Evolutionary conservation across 1,140 invertebrate species (phyloP).

Genomic region (Zaprionus taronus): DNA sequence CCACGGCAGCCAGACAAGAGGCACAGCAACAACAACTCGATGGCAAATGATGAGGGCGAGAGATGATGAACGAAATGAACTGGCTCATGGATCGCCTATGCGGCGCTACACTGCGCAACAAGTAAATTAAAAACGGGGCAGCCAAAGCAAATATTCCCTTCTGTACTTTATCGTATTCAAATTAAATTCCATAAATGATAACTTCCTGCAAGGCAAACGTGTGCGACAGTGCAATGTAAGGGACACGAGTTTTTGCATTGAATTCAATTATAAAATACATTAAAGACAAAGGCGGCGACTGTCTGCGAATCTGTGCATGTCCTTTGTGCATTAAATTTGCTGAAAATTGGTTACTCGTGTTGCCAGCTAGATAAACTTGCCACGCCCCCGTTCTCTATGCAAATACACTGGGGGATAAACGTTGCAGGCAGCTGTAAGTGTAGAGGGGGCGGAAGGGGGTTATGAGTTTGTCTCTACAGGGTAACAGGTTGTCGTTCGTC

Average conservation of each 20-base stretch:
- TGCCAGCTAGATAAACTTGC: slow-evolving; percentile 67
- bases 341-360: slow-evolving; percentile 81
- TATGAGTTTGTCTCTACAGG: background rate
- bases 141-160: too few relatives aligned
- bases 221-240: slow-evolving; percentile 42
- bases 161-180: too few relatives aligned
- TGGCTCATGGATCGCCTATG: slow-evolving; percentile 59
- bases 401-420: slow-evolving; percentile 52
- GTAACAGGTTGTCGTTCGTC: slow-evolving; percentile 31
- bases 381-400: slow-evolving; percentile 28
- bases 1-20: slow-evolving; percentile 44
- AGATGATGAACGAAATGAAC: slow-evolving; percentile 69
- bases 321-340: slow-evolving; percentile 80
- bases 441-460: background rate
- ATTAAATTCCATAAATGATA: too few relatives aligned
- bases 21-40: slow-evolving; percentile 12
- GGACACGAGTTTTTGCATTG: slow-evolving; percentile 64
- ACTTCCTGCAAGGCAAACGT: background rate
- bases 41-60: slow-evolving; percentile 46
- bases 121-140: background rate
- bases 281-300: slow-evolving; percentile 54
- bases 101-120: slow-evolving; percentile 41
- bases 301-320: slow-evolving; percentile 57
- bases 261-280: slow-evolving; percentile 75
- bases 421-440: slow-evolving; percentile 47